Evolutionary conservation across 2,888 invertebrate genomes (phyloP), one percentile per base, ranked within the genome.

Genomic region (Ernsta delagoae): DNA sequence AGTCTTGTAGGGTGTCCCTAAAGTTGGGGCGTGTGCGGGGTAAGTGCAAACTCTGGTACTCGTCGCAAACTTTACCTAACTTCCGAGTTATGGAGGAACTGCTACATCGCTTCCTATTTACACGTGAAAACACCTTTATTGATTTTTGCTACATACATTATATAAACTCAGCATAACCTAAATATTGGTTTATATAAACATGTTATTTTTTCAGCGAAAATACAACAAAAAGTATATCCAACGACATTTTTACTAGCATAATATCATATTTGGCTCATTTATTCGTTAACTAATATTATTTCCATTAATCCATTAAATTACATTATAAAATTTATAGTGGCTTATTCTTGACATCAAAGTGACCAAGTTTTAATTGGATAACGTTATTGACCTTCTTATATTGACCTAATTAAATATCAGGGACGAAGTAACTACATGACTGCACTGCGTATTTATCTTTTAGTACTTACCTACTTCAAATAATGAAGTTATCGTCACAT

Each of bases 11-110:
- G 34, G 16, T 53, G 16, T 16, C 12, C 61, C 6, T 24, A 11
- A 61, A 61, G 61, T 48, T 24, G 24, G 24, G 24, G 24, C 24
- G 24, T 45, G n/a, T 45, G 0, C 48, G 61, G 36, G 74, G 75
- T 86, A 87, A 87, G 87, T 87, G 86, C 83, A 83, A 85, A 86
- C 79, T 79, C 81, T 80, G 73, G 82, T 87, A 80, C 77, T 74
- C 70, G 72, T 70, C 73, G 72, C 72, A 79, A 24, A 24, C 24
- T 24, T 24, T 24, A 24, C 24, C 24, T 24, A 83, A 83, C 77
- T 85, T 83, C 76, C 73, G 73, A 72, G 61, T 71, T 73, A 70
- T 71, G 24, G 24, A 24, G 24, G 24, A 24, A 24, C 24, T 24
- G 24, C 3, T 24, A 24, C 24, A 24, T 24, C 24, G 3, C 3